A percentile compares a stretch with the other conserved stretches of the same genome.
phyloP scores from a whole-genome alignment of 2,797 vertebrate genomes.

The Acestrorhynchus altus region DNA sequence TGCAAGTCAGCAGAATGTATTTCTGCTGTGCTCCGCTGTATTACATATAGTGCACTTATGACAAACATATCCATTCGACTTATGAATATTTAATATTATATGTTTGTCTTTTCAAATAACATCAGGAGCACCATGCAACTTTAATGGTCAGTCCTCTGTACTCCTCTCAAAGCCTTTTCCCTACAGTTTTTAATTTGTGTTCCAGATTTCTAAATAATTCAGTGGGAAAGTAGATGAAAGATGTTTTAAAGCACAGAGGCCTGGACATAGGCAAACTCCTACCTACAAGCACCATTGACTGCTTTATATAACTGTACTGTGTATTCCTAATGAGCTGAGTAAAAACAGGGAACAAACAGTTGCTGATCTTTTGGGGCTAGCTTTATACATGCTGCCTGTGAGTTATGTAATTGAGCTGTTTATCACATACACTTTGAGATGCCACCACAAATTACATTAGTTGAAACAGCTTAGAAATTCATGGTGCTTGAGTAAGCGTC shows the following conservation, averaged over 20 bases:
- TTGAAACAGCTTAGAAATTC: not conserved
- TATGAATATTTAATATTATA: conserved; percentile 47
- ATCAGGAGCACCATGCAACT: conserved; percentile 37
- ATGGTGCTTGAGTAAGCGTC: conserved; percentile 1
- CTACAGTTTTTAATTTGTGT: conserved; percentile 19
- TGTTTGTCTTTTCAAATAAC: conserved; percentile 27
- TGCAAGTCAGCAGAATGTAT: not conserved
- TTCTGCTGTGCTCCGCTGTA: not conserved
- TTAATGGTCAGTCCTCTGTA: conserved; percentile 42
- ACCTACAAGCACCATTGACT: not conserved
- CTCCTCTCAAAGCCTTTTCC: not conserved
- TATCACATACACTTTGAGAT: conserved; percentile 26
- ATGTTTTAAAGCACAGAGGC: conserved; percentile 13
- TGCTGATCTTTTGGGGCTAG: not conserved
- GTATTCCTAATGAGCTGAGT: conserved; percentile 11
- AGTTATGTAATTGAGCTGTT: not conserved
- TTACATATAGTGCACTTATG: conserved; percentile 19
- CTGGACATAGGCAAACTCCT: conserved; percentile 1
- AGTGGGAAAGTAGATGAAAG: conserved; percentile 21
- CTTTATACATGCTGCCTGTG: not conserved
- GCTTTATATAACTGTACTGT: conserved; percentile 38
- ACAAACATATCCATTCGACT: conserved; percentile 33
- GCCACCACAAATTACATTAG: conserved; percentile 19
- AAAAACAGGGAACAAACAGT: conserved; percentile 14
- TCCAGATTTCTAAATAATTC: conserved; percentile 51